A percentile compares a stretch with the other conserved stretches of the same genome.
These are phyloP conservation scores for Atherinomorus stipes DNA, from an alignment of 2,113 vertebrate species.

Conservation along the genomic window DNA sequence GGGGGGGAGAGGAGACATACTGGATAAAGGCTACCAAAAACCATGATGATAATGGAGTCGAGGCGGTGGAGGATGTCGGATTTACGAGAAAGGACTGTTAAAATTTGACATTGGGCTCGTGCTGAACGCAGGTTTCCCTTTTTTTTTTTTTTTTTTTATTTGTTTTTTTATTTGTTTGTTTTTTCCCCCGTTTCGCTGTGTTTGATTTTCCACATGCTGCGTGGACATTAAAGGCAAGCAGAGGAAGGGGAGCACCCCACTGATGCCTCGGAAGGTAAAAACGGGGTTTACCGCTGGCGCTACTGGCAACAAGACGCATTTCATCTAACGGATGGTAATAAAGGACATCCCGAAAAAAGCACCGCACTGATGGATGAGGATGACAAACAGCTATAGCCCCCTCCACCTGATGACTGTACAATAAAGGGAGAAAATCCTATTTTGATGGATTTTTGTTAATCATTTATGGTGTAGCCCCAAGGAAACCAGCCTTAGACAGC, in stretches of 20 bases:
- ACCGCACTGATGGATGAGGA: slow-evolving; percentile 59
- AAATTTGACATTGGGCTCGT: slow-evolving; percentile 65
- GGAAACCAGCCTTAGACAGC: slow-evolving; percentile 67
- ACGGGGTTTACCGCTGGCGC: slow-evolving; percentile 65
- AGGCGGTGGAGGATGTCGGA: slow-evolving; percentile 74
- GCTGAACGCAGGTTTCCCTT: slow-evolving; percentile 2
- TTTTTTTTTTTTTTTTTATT: slow-evolving; percentile 18
- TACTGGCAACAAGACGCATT: slow-evolving; percentile 35
- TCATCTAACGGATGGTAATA: slow-evolving; percentile 45
- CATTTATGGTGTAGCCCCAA: slow-evolving; percentile 67
- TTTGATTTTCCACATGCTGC: slow-evolving; percentile 42
- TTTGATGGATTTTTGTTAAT: slow-evolving; percentile 56
- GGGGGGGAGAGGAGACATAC: slow-evolving; percentile 46
- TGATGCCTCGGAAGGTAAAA: slow-evolving; percentile 67
- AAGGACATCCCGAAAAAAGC: slow-evolving; percentile 46
- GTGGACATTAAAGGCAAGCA: slow-evolving; percentile 42
- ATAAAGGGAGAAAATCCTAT: slow-evolving; percentile 32
- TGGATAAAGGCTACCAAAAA: slow-evolving; percentile 66
- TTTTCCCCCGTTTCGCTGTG: neutral
- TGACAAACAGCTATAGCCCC: slow-evolving; percentile 54
- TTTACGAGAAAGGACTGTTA: slow-evolving; percentile 68
- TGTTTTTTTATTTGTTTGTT: slow-evolving; percentile 10
- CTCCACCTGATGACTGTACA: slow-evolving; percentile 59
- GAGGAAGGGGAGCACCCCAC: slow-evolving; percentile 55
- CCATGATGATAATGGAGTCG: slow-evolving; percentile 78